phyloP scores from a whole-genome alignment of 2,888 invertebrate genomes.

The Gortyna flavago region DNA sequence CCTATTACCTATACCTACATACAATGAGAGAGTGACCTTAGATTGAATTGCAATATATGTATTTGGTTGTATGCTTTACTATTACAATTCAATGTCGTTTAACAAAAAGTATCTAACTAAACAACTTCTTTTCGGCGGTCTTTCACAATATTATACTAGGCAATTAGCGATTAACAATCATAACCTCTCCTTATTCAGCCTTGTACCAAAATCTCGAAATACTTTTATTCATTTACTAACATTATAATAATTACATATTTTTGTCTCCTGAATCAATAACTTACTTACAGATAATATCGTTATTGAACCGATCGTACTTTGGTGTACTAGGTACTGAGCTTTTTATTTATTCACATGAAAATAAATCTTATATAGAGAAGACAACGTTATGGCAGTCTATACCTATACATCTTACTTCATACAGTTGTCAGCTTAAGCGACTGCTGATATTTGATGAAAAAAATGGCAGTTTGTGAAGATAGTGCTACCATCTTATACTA shows the following conservation, averaged over 20 bases:
- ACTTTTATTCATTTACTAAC: slow-evolving; percentile 47
- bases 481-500: background rate
- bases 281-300: slow-evolving; percentile 54
- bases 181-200: slow-evolving; percentile 70
- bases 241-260: slow-evolving; percentile 57
- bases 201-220: slow-evolving; percentile 70
- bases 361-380: slow-evolving; percentile 23
- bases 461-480: background rate
- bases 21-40: slow-evolving; percentile 17
- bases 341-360: slow-evolving; percentile 46
- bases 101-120: slow-evolving; percentile 20
- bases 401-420: slow-evolving; percentile 15
- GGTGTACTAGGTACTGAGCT: slow-evolving; percentile 55
- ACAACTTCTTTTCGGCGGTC: slow-evolving; percentile 45
- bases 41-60: slow-evolving; percentile 15
- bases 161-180: slow-evolving; percentile 49
- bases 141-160: slow-evolving; percentile 41
- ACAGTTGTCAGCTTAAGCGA: background rate
- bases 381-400: slow-evolving; percentile 20
- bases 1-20: background rate
- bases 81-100: slow-evolving; percentile 28
- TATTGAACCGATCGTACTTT: slow-evolving; percentile 61
- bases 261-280: slow-evolving; percentile 55
- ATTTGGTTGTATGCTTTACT: slow-evolving; percentile 18
- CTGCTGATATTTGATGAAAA: slow-evolving; percentile 1